A percentile compares a stretch with the other conserved stretches of the same genome.
These are phyloP conservation scores for Phaetusa simplex DNA, from an alignment of 2,113 vertebrate species.

Conservation along the genomic window DNA sequence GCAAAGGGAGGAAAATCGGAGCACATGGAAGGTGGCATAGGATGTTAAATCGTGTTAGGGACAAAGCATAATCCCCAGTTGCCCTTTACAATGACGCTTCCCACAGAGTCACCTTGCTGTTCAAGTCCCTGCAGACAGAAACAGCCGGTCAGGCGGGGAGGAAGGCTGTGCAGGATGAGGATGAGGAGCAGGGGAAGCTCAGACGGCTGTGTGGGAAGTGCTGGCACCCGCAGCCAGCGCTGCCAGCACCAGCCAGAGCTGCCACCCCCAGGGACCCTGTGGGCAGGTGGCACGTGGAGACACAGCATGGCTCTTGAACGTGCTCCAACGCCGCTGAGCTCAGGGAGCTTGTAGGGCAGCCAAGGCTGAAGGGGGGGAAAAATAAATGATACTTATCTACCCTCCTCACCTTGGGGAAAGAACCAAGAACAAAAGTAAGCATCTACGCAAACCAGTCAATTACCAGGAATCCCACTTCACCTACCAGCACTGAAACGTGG, in stretches of 20 bases:
- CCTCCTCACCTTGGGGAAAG: not conserved
- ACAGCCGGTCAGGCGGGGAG: not conserved
- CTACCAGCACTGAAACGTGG: not conserved
- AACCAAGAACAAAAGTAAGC: not conserved
- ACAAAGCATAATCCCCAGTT: not conserved
- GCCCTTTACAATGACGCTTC: slow-evolving; percentile 15
- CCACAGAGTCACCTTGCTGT: not conserved
- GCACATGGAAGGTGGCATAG: not conserved
- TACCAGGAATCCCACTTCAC: not conserved
- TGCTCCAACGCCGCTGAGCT: accelerated
- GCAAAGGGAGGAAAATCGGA: slow-evolving; percentile 23
- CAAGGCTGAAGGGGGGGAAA: not conserved
- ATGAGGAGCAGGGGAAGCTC: not conserved
- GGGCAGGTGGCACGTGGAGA: not conserved
- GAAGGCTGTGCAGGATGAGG: not conserved
- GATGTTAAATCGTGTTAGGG: not conserved
- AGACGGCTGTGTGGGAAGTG: not conserved
- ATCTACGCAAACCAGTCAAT: not conserved
- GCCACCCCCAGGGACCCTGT: not conserved
- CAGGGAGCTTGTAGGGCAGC: not conserved
- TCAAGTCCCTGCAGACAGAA: not conserved
- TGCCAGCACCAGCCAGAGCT: too few relatives aligned
- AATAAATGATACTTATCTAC: not conserved
- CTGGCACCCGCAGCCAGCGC: not conserved
- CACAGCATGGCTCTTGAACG: accelerated